Evolutionary conservation across 2,888 invertebrate species (phyloP), one percentile per base, ranked within the genome.

Genomic region (Mythimna impura): DNA sequence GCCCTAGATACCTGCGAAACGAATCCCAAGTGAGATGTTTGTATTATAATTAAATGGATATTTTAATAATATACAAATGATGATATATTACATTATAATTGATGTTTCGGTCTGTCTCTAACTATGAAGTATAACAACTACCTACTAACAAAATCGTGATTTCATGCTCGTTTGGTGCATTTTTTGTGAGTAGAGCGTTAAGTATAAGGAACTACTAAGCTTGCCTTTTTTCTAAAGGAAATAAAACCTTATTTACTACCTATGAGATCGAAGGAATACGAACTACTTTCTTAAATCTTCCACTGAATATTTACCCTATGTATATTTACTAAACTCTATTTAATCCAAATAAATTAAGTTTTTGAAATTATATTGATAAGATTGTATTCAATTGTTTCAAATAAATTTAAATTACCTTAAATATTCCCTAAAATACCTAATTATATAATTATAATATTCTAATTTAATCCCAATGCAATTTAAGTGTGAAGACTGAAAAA

Each of bases 21-120:
- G 86, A 92, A 90, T 90, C 93, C 92, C 90, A 93, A 93, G 93
- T 94, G 92, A 94, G 93, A 93, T 91, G 90, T 92, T 91, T 92
- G 76, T 88, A 89, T 83, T 81, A 82, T 83, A 78, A 84, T 88
- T 89, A 87, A 87, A 91, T 86, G 80, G 78, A 91, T 91, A 92
- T 91, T 89, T 90, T 91, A 92, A 88, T 90, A 88, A 79, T 88
- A 88, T 86, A 88, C 78, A 88, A 78, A 65, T 79, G 30, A 88
- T 88, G 81, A 89, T 89, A 82, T 76, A 86, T 83, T 76, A 71
- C 58, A 70, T 79, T 78, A 79, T 75, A 65, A 74, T 80, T 71
- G 70, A 80, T 81, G 75, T 80, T 73, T 76, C 55, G 75, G 83
- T 83, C 85, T 83, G 71, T 85, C 78, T 83, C 86, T 86, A 87